Conservation (phyloP, 2,888 invertebrate species). For the Altica lythri region DNA sequence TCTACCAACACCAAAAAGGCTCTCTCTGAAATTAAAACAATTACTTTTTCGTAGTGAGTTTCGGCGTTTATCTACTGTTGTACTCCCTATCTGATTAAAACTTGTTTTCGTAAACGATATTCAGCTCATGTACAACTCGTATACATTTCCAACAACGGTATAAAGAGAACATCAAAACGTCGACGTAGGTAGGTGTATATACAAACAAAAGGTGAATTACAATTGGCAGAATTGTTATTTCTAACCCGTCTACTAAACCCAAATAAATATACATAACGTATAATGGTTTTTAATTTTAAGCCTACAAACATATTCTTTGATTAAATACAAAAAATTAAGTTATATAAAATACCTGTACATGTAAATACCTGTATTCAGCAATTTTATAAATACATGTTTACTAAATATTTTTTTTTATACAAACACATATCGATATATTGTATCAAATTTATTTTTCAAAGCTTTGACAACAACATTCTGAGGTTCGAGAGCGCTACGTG, state of each 20-base stretch:
- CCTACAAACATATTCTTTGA: background rate
- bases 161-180: conserved; percentile 1
- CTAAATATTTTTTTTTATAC: too few relatives aligned
- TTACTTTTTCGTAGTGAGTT: background rate
- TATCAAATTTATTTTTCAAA: too few relatives aligned
- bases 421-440: too few relatives aligned
- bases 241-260: too few relatives aligned
- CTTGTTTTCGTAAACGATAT: background rate
- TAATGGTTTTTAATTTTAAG: background rate
- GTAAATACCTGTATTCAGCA: too few relatives aligned
- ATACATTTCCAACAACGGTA: background rate
- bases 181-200: background rate
- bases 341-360: too few relatives aligned
- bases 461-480: too few relatives aligned
- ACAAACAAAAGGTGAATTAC: background rate
- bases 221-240: background rate
- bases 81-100: conserved; percentile 3
- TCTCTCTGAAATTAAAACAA: background rate
- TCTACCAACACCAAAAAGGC: too few relatives aligned
- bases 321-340: too few relatives aligned
- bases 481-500: too few relatives aligned
- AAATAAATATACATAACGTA: too few relatives aligned
- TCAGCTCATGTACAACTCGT: background rate
- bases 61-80: background rate
- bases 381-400: too few relatives aligned